These are phyloP conservation scores for Coelopa frigida DNA, from an alignment of 1,140 invertebrate genomes.

Conservation along the genomic window DNA sequence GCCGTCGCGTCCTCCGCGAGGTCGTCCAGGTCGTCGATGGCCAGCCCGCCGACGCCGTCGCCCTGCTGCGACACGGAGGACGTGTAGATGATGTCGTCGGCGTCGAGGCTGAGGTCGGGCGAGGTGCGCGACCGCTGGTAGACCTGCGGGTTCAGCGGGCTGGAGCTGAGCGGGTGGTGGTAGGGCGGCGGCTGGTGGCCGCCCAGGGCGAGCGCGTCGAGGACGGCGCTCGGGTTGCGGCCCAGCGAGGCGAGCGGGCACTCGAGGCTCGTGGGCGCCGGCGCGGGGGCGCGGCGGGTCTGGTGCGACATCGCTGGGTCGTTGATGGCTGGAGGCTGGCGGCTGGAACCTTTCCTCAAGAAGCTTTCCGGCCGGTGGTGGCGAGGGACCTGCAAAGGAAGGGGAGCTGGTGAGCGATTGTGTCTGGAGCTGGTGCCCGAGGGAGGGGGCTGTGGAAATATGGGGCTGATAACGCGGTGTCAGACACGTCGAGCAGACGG, in stretches of 20 bases:
- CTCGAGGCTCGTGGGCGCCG: slow-evolving; percentile 40
- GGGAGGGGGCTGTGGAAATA: too few relatives aligned
- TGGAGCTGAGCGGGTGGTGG: slow-evolving; percentile 45
- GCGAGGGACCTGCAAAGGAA: too few relatives aligned
- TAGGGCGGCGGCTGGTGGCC: slow-evolving; percentile 28
- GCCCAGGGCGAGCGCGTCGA: slow-evolving; percentile 27
- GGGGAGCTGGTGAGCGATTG: too few relatives aligned
- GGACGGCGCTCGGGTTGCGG: slow-evolving; percentile 45
- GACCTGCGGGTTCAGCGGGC: slow-evolving; percentile 44
- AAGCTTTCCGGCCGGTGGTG: too few relatives aligned
- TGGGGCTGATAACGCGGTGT: too few relatives aligned
- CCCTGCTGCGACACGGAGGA: slow-evolving; percentile 9
- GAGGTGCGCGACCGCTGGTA: slow-evolving; percentile 46
- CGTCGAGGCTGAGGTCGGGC: slow-evolving; percentile 29
- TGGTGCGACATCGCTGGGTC: slow-evolving; percentile 34
- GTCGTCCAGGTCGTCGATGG: slow-evolving; percentile 6
- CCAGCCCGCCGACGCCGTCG: slow-evolving; percentile 12
- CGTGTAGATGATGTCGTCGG: slow-evolving; percentile 23
- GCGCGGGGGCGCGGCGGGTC: slow-evolving; percentile 30
- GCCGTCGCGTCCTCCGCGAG: slow-evolving; percentile 12
- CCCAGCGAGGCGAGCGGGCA: slow-evolving; percentile 55
- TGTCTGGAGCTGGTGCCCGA: too few relatives aligned
- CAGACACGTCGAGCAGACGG: too few relatives aligned
- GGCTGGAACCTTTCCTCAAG: background rate
- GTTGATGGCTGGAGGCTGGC: too few relatives aligned